Base-by-base conservation (phyloP, 2,888 invertebrate species). In the Formica aserva region DNA sequence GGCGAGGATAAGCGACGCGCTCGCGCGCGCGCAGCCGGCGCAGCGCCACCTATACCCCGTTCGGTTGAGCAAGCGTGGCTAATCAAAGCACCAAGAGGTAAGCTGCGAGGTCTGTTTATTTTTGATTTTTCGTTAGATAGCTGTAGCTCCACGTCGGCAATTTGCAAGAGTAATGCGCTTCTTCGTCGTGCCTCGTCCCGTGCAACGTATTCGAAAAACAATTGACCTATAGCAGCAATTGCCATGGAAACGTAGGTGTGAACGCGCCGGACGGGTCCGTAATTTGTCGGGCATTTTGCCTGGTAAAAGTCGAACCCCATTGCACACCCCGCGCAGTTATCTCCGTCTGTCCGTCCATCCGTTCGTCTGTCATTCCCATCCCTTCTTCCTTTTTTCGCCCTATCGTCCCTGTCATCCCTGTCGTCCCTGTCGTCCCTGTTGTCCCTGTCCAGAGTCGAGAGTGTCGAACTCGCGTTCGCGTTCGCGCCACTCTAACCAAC, bases 21-120 rank as follows among this genome's bases (percentile, higher is more conserved):
- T 55, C 62, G 85, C 66, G 77, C 63, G 85, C 66, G 89, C 89
- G 91, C 92, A 6, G 4, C 6, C 4, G 6, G 77, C 63, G 84
- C 66, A 89, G 89, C 89, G 92, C 92, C 88, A 91, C 83, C 91
- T 91, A 90, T 85, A 90, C 3, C 1, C 83, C 87, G 84, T 91
- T 86, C 85, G 90, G 88, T 88, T 85, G 89, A 91, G 90, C 92
- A 97, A 97, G 97, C 97, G 97, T 97, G 97, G 97, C 97, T 97
- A 97, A 97, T 97, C 97, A 97, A 97, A 97, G 97, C 96, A 97
- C 96, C 96, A 97, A 97, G 96, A 97, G 97, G 97, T 97, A 96
- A 96, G 93, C 86, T 91, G 92, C 92, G 92, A 91, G 91, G 89
- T 90, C 91, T 92, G 92, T 93, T 92, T 93, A 93, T 93, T 94